Evolutionary conservation across 2,113 vertebrate species (phyloP).

Genomic region (Andinoacara biseriatus): DNA sequence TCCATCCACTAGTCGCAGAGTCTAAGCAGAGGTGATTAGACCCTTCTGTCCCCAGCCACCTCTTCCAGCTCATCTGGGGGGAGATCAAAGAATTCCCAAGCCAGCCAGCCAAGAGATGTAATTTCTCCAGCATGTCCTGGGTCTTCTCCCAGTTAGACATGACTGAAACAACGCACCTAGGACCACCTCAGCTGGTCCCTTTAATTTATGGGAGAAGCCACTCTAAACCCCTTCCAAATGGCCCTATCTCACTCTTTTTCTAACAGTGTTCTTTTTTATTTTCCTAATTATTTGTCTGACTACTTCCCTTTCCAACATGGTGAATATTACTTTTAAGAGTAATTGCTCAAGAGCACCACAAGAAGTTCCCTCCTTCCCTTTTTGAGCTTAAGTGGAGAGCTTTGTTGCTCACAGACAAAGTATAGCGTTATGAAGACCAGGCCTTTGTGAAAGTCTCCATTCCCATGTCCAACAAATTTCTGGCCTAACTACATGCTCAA

Average conservation of each 20-base stretch:
- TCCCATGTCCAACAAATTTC: neutral
- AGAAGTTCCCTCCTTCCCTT: neutral
- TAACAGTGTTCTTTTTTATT: neutral
- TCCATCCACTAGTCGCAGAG: neutral
- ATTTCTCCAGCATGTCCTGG: neutral
- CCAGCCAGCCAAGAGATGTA: neutral
- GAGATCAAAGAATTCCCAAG: neutral
- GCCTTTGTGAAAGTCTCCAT: neutral
- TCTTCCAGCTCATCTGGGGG: neutral
- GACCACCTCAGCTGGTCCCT: neutral
- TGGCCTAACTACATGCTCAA: neutral
- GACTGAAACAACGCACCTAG: neutral
- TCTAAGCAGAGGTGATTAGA: neutral
- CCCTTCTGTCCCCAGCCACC: neutral
- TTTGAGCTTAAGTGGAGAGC: too few relatives aligned
- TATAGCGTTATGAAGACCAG: neutral
- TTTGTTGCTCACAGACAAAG: too few relatives aligned
- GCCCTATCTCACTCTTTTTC: neutral
- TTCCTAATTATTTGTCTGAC: too few relatives aligned
- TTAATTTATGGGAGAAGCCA: neutral
- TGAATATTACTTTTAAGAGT: neutral
- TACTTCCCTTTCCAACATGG: neutral
- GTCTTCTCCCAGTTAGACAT: neutral
- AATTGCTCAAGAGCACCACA: neutral
- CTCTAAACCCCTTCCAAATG: neutral